A percentile compares a stretch with the other conserved stretches of the same genome.
Evolutionary conservation across 2,113 vertebrate species (phyloP).

Genomic region (Vulpes ferrilata): DNA sequence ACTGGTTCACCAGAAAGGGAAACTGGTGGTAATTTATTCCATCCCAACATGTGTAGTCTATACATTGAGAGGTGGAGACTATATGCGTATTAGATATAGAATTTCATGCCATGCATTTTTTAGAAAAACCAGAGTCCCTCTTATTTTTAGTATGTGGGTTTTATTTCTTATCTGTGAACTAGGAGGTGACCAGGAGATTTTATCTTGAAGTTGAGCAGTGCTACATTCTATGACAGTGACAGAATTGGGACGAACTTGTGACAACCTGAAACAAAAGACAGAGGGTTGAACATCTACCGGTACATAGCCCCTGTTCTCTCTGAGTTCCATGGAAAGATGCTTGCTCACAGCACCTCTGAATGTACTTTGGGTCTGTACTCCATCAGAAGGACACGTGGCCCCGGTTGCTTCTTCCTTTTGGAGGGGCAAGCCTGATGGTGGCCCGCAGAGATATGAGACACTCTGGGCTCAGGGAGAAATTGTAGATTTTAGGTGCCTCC

Average conservation of each 20-base stretch:
- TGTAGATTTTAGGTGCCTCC: background rate
- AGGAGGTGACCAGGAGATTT: background rate
- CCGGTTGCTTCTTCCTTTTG: background rate
- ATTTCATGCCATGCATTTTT: background rate
- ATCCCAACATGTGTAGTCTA: background rate
- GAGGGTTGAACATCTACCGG: background rate
- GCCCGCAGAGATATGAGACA: background rate
- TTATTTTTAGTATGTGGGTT: background rate
- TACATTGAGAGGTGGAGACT: background rate
- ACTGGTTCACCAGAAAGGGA: background rate
- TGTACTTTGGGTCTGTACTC: no score
- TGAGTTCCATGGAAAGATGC: no score
- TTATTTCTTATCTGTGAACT: background rate
- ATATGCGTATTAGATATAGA: fast-evolving
- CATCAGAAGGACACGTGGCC: background rate
- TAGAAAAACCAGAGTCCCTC: background rate
- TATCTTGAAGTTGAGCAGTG: background rate
- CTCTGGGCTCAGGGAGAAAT: background rate
- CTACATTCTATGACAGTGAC: background rate
- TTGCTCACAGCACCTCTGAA: no score
- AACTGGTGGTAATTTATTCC: background rate
- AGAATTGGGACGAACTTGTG: background rate
- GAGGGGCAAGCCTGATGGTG: background rate
- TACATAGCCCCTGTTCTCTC: background rate
- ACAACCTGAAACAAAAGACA: background rate